phyloP scores from a whole-genome alignment of 2,113 vertebrate genomes.

The Centropus bengalensis region DNA sequence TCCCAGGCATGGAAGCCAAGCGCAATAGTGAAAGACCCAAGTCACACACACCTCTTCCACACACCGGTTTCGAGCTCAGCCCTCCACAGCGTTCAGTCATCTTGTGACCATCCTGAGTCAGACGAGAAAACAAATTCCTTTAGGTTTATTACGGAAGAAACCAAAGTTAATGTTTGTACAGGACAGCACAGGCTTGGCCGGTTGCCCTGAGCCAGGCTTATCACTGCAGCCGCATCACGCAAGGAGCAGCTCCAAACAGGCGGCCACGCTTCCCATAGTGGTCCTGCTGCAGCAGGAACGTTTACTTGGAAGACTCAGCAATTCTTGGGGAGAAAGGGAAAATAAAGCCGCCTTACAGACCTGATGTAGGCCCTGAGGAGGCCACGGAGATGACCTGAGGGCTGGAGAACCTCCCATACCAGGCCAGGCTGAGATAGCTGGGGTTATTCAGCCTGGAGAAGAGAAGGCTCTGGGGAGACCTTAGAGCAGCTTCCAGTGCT shows the following conservation, averaged over 20 bases:
- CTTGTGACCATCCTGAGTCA: conserved; percentile 44
- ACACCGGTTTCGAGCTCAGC: not conserved
- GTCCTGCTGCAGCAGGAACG: not conserved
- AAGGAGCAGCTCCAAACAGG: not conserved
- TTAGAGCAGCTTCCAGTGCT: too few species aligned
- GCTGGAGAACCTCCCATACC: too few species aligned
- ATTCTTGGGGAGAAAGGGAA: not conserved
- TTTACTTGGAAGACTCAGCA: not conserved
- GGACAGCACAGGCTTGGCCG: not conserved
- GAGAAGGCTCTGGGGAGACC: too few species aligned
- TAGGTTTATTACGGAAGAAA: conserved; percentile 17
- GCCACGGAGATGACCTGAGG: too few species aligned
- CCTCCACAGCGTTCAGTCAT: not conserved
- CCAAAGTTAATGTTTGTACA: not conserved
- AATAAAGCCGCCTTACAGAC: not conserved
- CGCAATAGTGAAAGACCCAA: not conserved
- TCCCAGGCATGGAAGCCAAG: not conserved
- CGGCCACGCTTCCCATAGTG: accelerated
- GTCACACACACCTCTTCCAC: not conserved
- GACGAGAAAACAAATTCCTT: not conserved
- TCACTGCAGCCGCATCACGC: not conserved
- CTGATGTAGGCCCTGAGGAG: too few species aligned
- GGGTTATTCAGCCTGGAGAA: too few species aligned
- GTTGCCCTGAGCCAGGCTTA: not conserved
- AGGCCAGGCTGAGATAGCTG: too few species aligned